A percentile compares a stretch with the other conserved stretches of the same genome.
Conservation (phyloP, 64 coral and sea anemone genomes). For the Stichodactyla mertensii region DNA sequence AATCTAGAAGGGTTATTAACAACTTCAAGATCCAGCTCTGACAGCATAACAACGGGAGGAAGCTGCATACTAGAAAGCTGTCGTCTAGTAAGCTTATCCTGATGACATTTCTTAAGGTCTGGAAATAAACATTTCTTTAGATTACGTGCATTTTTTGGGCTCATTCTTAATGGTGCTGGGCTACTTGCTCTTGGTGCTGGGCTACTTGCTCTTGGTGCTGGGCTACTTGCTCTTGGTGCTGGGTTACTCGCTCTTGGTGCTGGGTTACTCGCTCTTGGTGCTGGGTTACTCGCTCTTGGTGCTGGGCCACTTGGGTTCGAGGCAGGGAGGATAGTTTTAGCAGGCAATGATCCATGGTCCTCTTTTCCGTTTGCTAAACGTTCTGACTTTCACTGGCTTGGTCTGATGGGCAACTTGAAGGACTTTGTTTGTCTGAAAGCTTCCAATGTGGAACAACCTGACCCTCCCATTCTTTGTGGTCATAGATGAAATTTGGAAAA, state of each 20-base stretch:
- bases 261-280: too few species aligned
- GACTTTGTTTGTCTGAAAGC: not conserved
- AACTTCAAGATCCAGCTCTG: not conserved
- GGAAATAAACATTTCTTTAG: not conserved
- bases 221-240: too few species aligned
- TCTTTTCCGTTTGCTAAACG: not conserved
- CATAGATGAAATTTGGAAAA: too few species aligned
- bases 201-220: too few species aligned
- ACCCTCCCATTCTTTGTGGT: too few species aligned
- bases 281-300: not conserved
- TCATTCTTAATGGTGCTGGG: too few species aligned
- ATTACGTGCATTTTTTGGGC: too few species aligned
- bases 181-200: not conserved
- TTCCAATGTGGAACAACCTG: not conserved
- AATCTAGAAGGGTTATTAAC: not conserved
- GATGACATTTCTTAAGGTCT: not conserved
- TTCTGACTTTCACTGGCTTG: not conserved
- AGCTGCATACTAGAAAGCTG: not conserved
- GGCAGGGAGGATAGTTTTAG: not conserved
- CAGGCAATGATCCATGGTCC: not conserved
- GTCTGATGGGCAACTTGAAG: not conserved
- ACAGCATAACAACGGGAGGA: conserved; percentile 1
- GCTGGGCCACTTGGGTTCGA: not conserved
- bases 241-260: too few species aligned
- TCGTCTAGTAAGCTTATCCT: not conserved